Evolutionary conservation across 2,797 vertebrate species (phyloP), one percentile per base, ranked within the genome.

Genomic region (Pempheris klunzingeri): DNA sequence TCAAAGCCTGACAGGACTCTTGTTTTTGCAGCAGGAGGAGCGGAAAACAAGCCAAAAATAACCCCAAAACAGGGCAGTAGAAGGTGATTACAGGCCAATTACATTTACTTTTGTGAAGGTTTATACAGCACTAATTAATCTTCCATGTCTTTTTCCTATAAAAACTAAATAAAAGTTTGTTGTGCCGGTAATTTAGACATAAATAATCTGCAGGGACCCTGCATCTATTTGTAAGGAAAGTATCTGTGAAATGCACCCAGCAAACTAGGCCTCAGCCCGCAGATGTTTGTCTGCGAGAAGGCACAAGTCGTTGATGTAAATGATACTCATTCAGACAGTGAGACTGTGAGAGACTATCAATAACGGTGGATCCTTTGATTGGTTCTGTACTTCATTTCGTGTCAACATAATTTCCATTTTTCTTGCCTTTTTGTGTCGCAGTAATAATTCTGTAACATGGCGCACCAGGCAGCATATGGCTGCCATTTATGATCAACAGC

Each of bases 401-500:
- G 72, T 83, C 75, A 84, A 81, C 81, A 81, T 65, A 46, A 78
- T 87, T 90, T 88, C 67, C 70, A 84, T 90, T 90, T 89, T 89
- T 88, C 85, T 86, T 81, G 36, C n/a, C 66, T 87, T 85, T 84
- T 71, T 79, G 70, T 85, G 78, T 87, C 4, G 74, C 86, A 82
- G 89, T 85, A 82, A 90, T 92, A 88, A 90, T 79, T 92, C 83
- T 86, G 82, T 89, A 83, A 90, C 85, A 66, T 83, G 83, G 82
- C 38, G 34, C 86, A 81, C 84, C 83, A 84, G 82, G 66, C 89
- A 86, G 87, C 93, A 94, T 93, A 92, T 92, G 93, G 92, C 86
- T 92, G 90, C 90, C 91, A 91, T 90, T 90, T 89, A 86, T 93
- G 91, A 94, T 93, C 90, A 91, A 92, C 91, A 78, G 87, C 78